Evolutionary conservation across 2,113 vertebrate genomes (phyloP).

Genomic region (Crotalus helleri): DNA sequence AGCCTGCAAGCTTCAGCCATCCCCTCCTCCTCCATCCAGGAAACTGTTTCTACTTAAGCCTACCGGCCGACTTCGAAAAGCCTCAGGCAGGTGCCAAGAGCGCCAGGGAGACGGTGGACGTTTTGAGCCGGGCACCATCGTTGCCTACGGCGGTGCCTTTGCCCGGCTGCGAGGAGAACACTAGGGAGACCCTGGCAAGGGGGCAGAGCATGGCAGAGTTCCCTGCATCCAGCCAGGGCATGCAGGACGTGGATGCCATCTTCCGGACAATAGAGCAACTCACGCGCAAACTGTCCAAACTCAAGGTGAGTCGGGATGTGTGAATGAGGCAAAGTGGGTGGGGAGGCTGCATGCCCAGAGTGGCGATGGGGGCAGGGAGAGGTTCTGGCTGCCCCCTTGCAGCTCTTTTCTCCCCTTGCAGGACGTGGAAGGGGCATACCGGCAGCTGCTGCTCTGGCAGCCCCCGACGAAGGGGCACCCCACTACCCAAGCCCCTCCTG

Average conservation of each 20-base stretch:
- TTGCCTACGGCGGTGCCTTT: accelerated
- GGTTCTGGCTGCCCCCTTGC: background rate
- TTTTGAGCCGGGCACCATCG: background rate
- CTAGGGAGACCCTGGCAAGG: background rate
- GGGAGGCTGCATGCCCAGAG: background rate
- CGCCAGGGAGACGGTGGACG: background rate
- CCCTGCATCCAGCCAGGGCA: constrained; percentile 11
- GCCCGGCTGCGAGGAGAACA: accelerated
- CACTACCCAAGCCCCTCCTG: background rate
- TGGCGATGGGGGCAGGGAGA: background rate
- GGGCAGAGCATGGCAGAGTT: background rate
- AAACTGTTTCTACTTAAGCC: constrained; percentile 71
- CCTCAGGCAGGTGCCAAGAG: constrained; percentile 29
- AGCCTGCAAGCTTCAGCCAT: background rate
- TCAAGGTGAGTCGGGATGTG: constrained; percentile 51
- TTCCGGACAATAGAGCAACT: constrained; percentile 68
- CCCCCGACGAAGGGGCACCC: constrained; percentile 41
- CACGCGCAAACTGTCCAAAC: constrained; percentile 61
- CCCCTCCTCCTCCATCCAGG: constrained; percentile 42
- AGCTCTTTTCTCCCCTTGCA: background rate
- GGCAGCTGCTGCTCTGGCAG: constrained; percentile 61
- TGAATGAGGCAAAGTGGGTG: accelerated
- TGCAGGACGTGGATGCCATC: constrained; percentile 55
- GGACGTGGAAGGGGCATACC: constrained; percentile 67
- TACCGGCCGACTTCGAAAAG: constrained; percentile 45